Base-by-base conservation (phyloP, 2,888 invertebrate genomes). In the Alsophila aescularia region DNA sequence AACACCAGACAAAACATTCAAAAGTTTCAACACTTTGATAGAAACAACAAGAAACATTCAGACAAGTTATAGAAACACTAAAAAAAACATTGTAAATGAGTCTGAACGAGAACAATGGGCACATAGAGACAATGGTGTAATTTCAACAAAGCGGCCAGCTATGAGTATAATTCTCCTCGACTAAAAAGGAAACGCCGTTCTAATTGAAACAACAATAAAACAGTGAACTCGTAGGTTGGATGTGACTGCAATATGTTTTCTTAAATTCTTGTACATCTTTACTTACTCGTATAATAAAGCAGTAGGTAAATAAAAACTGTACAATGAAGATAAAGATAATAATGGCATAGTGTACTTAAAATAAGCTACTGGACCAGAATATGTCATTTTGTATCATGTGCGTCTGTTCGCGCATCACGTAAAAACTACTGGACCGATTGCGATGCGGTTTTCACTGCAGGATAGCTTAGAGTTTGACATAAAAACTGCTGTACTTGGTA, bases 151-250 rank as follows among this genome's bases (percentile, higher is more conserved):
- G 39, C 44, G 47, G 32, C 32, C 52, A 53, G 34, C 35, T 27
- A 50, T 15, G 45, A 42, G 51, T 44, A 41, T 42, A 45, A 57
- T 64, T 60, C 50, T 45, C 51, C 58, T 57, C 62, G 62, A 54
- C 69, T 67, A 71, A 77, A 70, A 69, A 71, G 73, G 75, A 72
- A 75, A 73, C 63, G 29, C 24, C 50, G 50, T 48, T 64, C 52
- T 69, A 73, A 76, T 77, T 77, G 62, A 67, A 66, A 61, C 62
- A 64, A 66, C 61, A 68, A 69, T 69, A 59, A 65, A 68, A 29
- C 58, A 54, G 55, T 67, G 67, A 69, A 60, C 64, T 65, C 61
- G 40, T n/a, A 10, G 12, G 54, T 29, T 48, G 31, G 57, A 41
- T 45, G 32, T 56, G 57, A 57, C 60, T 65, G 50, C 53, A 60